A percentile compares a stretch with the other conserved stretches of the same genome.
These are phyloP conservation scores for Dryobotodes eremita DNA, from an alignment of 2,888 invertebrate species.

Conservation along the genomic window DNA sequence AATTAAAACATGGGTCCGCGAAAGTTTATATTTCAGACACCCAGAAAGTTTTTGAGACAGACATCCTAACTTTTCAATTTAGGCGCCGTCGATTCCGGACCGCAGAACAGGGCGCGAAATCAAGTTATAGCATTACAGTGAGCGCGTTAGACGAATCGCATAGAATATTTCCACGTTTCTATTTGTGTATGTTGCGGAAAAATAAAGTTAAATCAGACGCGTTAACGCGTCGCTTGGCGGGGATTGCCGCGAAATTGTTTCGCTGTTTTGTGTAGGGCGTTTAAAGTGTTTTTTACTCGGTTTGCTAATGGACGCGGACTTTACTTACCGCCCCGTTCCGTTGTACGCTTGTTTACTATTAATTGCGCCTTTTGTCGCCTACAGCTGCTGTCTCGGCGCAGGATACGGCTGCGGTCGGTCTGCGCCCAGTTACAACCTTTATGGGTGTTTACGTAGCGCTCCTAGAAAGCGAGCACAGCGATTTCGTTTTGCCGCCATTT, in stretches of 20 bases:
- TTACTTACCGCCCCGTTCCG: slow-evolving; percentile 80
- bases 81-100: slow-evolving; percentile 46
- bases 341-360: slow-evolving; percentile 85
- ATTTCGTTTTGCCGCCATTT: slow-evolving; percentile 65
- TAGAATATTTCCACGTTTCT: slow-evolving; percentile 66
- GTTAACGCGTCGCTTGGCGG: slow-evolving; percentile 81
- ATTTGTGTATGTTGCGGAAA: slow-evolving; percentile 74
- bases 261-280: slow-evolving; percentile 79
- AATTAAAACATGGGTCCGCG: slow-evolving; percentile 34
- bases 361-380: slow-evolving; percentile 88
- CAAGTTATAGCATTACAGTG: slow-evolving; percentile 65
- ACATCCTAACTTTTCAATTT: slow-evolving; percentile 63
- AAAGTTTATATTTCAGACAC: slow-evolving; percentile 30
- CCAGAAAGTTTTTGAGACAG: slow-evolving; percentile 31
- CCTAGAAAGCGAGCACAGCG: slow-evolving; percentile 63
- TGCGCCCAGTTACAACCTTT: slow-evolving; percentile 71
- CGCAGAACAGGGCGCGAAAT: slow-evolving; percentile 56
- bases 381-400: slow-evolving; percentile 77
- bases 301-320: slow-evolving; percentile 83
- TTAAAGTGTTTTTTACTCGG: slow-evolving; percentile 76
- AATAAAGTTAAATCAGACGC: slow-evolving; percentile 84
- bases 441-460: slow-evolving; percentile 70
- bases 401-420: slow-evolving; percentile 70
- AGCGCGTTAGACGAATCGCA: slow-evolving; percentile 64
- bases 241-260: slow-evolving; percentile 83